Evolutionary conservation across 2,888 invertebrate species (phyloP), one percentile per base, ranked within the genome.

Genomic region (Mesorhabditis belari): DNA sequence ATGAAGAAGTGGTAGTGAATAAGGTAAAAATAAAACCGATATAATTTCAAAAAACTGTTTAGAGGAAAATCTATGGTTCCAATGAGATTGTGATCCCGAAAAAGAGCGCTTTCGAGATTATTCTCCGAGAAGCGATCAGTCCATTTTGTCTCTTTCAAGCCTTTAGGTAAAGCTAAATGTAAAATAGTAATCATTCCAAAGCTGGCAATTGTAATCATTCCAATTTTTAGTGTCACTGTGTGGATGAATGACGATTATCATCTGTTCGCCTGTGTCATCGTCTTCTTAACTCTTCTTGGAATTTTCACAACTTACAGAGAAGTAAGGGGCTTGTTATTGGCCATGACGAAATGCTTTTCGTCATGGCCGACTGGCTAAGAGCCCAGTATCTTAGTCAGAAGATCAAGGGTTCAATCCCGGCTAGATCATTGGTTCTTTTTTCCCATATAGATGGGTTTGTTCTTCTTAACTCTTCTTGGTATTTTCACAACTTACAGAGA

Each of bases 171-270:
- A 9, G n/a, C n/a, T n/a, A n/a, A n/a, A n/a, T n/a, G n/a, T n/a
- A n/a, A n/a, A n/a, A n/a, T n/a, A n/a, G n/a, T n/a, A n/a, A n/a
- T n/a, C n/a, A n/a, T n/a, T n/a, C n/a, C n/a, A n/a, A n/a, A n/a
- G n/a, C 12, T 35, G n/a, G 12, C n/a, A 9, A 35, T 17, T 35
- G 44, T 17, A n/a, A 9, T 35, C 44, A 35, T 9, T n/a, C 44
- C 44, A 26, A n/a, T 21, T 57, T 71, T 56, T 56, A 77, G 77
- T 62, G 79, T 79, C 5, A 84, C 87, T 28, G 86, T 93, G 17
- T 93, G 93, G 93, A 87, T 87, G 58, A 82, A 87, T 68, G 92
- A 93, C 81, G 87, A 89, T 68, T 93, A 93, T 82, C 87, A 88
- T 75, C 88, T 89, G 77, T 93, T 92, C 83, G 91, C 91, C 4